phyloP scores from a whole-genome alignment of 2,113 vertebrate genomes.

The Antennarius striatus region DNA sequence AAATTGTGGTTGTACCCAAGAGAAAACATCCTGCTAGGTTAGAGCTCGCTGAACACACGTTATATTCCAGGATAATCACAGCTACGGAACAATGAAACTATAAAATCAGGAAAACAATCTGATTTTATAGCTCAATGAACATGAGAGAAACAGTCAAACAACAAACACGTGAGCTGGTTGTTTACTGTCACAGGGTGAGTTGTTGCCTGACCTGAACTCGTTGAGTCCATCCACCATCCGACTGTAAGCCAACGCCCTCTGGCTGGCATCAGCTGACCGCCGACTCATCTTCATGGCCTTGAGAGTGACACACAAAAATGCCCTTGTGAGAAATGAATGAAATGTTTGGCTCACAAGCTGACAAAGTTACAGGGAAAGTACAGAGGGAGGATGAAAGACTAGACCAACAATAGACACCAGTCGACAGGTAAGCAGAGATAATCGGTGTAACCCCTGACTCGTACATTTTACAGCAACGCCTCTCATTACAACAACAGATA shows the following conservation, averaged over 20 bases:
- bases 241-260: constrained; percentile 92
- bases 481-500: constrained; percentile 28
- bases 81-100: no score
- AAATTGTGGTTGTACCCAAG: no score
- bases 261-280: constrained; percentile 92
- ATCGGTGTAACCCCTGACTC: constrained; percentile 13
- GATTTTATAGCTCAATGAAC: no score
- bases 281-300: constrained; percentile 99
- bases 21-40: not conserved
- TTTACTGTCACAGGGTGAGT: constrained; percentile 1
- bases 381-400: constrained; percentile 18
- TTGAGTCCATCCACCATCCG: constrained; percentile 97
- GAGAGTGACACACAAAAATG: constrained; percentile 69
- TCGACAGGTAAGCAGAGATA: constrained; percentile 47
- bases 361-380: constrained; percentile 14
- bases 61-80: no score
- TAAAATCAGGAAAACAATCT: no score
- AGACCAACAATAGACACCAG: constrained; percentile 29
- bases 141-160: no score
- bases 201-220: constrained; percentile 92
- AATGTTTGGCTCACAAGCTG: constrained; percentile 35
- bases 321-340: constrained; percentile 15
- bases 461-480: constrained; percentile 22
- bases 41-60: no score
- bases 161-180: not conserved